These are phyloP conservation scores for Squalus acanthias DNA, from an alignment of 2,797 vertebrate species.

Conservation along the genomic window DNA sequence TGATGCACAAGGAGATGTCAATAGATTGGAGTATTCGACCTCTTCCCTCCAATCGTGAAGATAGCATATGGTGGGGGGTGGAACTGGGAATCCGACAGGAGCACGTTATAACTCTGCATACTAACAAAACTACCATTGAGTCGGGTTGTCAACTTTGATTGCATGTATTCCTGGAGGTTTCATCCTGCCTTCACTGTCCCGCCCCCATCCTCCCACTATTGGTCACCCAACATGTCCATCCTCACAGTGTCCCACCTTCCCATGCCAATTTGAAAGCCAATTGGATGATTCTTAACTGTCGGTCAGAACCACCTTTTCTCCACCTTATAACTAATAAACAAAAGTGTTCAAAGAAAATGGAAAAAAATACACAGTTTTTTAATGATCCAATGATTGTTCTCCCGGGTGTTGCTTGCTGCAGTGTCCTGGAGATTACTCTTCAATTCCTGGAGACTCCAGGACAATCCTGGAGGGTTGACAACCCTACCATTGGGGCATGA, in stretches of 20 bases:
- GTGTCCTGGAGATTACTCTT: neutral
- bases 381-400: neutral
- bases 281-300: neutral
- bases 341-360: neutral
- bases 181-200: too few relatives aligned
- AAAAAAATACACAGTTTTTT: neutral
- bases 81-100: too few relatives aligned
- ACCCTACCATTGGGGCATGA: neutral
- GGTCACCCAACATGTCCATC: neutral
- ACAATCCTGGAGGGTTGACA: neutral
- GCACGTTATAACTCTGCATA: too few relatives aligned
- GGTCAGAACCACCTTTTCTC: neutral
- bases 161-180: too few relatives aligned
- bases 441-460: neutral
- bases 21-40: too few relatives aligned
- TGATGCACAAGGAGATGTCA: too few relatives aligned
- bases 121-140: too few relatives aligned
- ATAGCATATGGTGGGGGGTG: too few relatives aligned
- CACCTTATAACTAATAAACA: neutral
- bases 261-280: neutral
- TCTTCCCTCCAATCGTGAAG: too few relatives aligned
- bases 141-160: neutral
- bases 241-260: neutral
- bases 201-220: neutral
- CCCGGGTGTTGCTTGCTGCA: neutral